Evolutionary conservation across 2,797 vertebrate genomes (phyloP).

Genomic region (Gymnodraco acuticeps): DNA sequence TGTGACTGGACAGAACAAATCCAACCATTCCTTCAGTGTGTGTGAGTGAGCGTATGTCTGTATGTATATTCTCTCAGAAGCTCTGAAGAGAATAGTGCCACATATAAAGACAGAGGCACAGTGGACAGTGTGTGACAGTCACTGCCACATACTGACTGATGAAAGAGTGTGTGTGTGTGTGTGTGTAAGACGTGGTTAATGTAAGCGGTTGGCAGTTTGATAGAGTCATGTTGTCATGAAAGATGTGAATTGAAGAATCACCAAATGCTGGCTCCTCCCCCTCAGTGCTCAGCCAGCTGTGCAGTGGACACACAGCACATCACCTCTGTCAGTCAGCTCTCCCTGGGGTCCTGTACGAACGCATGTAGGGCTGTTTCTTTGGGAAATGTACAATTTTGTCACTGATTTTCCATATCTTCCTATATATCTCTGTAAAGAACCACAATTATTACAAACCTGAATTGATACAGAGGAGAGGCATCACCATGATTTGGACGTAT

Average conservation of each 20-base stretch:
- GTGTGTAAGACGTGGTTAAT: slow-evolving; percentile 32
- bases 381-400: slow-evolving; percentile 7
- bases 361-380: slow-evolving; percentile 2
- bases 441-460: slow-evolving; percentile 17
- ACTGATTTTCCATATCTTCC: slow-evolving; percentile 6
- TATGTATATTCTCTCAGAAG: too few species aligned
- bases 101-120: slow-evolving; percentile 35
- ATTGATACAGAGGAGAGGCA: slow-evolving; percentile 4
- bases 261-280: slow-evolving; percentile 49
- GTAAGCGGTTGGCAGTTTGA: slow-evolving; percentile 41
- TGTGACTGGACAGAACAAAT: too few species aligned
- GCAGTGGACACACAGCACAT: slow-evolving; percentile 55
- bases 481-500: slow-evolving; percentile 26
- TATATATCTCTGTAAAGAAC: slow-evolving; percentile 3
- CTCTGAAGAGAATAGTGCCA: slow-evolving; percentile 29
- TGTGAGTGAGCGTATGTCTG: too few species aligned
- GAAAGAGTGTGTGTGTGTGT: slow-evolving; percentile 27
- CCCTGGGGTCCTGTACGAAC: slow-evolving; percentile 19
- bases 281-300: slow-evolving; percentile 48
- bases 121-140: slow-evolving; percentile 66
- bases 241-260: slow-evolving; percentile 58
- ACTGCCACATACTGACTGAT: slow-evolving; percentile 56
- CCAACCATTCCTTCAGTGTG: too few species aligned
- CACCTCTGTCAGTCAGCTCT: slow-evolving; percentile 47
- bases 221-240: slow-evolving; percentile 54